Evolutionary conservation across 2,113 vertebrate species (phyloP).

Genomic region (Chitala chitala): DNA sequence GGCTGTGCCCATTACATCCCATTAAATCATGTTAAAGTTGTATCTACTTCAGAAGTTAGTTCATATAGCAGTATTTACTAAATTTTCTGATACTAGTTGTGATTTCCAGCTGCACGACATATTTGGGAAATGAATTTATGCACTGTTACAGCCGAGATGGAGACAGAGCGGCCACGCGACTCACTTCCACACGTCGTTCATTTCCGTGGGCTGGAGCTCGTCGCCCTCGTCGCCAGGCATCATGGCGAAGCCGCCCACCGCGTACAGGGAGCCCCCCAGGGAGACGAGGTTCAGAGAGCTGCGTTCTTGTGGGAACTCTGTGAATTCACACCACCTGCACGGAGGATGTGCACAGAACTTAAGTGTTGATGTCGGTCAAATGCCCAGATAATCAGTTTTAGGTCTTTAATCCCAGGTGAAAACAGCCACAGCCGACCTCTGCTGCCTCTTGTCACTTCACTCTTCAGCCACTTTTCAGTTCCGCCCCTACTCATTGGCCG

Average conservation of each 20-base stretch:
- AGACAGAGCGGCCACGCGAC: not conserved
- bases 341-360: not conserved
- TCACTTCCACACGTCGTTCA: conserved; percentile 94
- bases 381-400: not conserved
- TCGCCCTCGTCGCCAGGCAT: conserved; percentile 77
- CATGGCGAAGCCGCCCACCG: conserved; percentile 86
- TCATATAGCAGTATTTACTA: too few species aligned
- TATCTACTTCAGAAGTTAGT: too few species aligned
- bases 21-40: too few species aligned
- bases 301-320: conserved; percentile 89
- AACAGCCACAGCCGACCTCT: too few species aligned
- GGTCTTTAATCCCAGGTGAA: not conserved
- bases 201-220: conserved; percentile 83
- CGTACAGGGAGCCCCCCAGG: conserved; percentile 70
- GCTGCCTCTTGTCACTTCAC: too few species aligned
- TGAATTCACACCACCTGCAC: conserved; percentile 80
- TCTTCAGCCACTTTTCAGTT: too few species aligned
- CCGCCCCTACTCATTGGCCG: too few species aligned
- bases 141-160: not conserved
- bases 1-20: too few species aligned
- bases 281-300: conserved; percentile 83
- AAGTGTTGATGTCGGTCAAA: not conserved
- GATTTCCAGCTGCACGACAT: too few species aligned
- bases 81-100: too few species aligned
- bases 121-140: too few species aligned